These are phyloP conservation scores for Acleris holmiana DNA, from an alignment of 2,888 invertebrate genomes.

Conservation along the genomic window DNA sequence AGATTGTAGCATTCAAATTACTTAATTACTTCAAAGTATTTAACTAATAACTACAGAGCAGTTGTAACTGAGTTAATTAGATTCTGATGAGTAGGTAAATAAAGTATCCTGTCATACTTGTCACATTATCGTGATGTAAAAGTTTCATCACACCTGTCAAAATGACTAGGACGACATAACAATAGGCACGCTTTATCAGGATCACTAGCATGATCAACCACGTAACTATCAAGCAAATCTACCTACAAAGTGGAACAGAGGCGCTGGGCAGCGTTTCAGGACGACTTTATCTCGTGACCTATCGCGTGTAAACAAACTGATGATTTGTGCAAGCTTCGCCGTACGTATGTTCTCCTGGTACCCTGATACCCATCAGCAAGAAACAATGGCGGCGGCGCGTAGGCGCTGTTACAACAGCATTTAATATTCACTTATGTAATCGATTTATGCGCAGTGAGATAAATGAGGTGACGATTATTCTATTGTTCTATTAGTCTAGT, in stretches of 20 bases:
- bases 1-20: too few relatives aligned
- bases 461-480: slow-evolving; percentile 36
- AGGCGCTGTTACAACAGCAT: slow-evolving; percentile 27
- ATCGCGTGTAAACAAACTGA: slow-evolving; percentile 36
- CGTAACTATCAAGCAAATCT: not conserved
- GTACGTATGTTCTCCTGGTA: slow-evolving; percentile 27
- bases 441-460: slow-evolving; percentile 22
- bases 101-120: too few relatives aligned
- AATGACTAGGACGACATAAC: not conserved
- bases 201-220: not conserved
- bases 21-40: too few relatives aligned
- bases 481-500: slow-evolving; percentile 35
- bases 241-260: not conserved
- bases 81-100: too few relatives aligned
- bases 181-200: not conserved
- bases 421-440: slow-evolving; percentile 34
- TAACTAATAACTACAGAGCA: too few relatives aligned
- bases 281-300: slow-evolving; percentile 29
- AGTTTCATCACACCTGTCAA: slow-evolving; percentile 1
- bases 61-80: too few relatives aligned
- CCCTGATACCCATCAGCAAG: slow-evolving; percentile 23
- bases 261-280: slow-evolving; percentile 10
- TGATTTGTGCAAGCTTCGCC: slow-evolving; percentile 32
- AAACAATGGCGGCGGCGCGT: slow-evolving; percentile 27
- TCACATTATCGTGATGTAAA: not conserved